Base-by-base conservation (phyloP, 2,888 invertebrate genomes). In the Apamea monoglypha region DNA sequence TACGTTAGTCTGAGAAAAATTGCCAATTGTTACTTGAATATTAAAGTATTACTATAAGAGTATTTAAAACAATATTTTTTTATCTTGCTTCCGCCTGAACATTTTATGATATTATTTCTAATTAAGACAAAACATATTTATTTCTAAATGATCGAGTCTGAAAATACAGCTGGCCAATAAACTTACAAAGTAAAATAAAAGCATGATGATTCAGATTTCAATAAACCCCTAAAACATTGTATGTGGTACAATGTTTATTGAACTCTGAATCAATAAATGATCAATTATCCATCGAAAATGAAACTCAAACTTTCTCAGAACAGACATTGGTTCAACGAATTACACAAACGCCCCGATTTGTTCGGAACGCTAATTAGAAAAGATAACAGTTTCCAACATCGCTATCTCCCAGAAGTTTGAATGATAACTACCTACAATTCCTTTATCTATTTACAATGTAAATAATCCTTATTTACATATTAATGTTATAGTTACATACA, bases 361-460 rank as follows among this genome's bases (percentile, higher is more conserved):
- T 69, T 66, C 29, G 50, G 32, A 53, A 67, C 74, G 69, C 69
- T 82, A 80, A 85, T 82, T 78, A 63, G 36, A 78, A 77, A 73
- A 63, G 78, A 80, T 86, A 81, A 84, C 76, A 74, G 16, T 78
- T 70, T n/a, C 63, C 29, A 88, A 79, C 72, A 80, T 76, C 76
- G 63, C 82, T 82, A 88, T 88, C 87, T 88, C 90, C 82, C 80
- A 73, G 53, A 81, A 84, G 70, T 89, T 88, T 84, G 71, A 88
- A 89, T 84, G 78, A 82, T 88, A 87, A 79, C 90, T 89, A 89
- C 64, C 90, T 89, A 89, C 87, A 85, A 84, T 89, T 88, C 82
- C 81, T 83, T 88, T 88, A 90, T 90, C 82, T 90, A 89, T 87
- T 82, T 87, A 90, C 87, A 89, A 50, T 78, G 78, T 86, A 87